These are phyloP conservation scores for Lacanobia wlatinum DNA, from an alignment of 2,888 invertebrate genomes.

Conservation along the genomic window DNA sequence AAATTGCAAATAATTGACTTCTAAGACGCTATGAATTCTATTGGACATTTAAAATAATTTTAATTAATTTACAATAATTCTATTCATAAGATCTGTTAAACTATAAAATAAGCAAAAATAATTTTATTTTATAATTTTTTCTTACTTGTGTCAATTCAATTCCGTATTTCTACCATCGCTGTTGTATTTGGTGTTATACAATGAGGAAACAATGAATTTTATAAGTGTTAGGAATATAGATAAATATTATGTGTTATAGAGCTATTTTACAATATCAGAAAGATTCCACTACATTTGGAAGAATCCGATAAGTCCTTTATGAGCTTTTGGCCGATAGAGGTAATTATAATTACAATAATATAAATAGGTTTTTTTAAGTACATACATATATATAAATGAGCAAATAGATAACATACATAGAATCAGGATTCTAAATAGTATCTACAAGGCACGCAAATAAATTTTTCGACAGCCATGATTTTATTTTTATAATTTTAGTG, in stretches of 20 bases:
- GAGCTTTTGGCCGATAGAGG: conserved; percentile 51
- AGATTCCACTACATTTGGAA: conserved; percentile 75
- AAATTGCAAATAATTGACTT: conserved; percentile 68
- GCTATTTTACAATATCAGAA: conserved; percentile 65
- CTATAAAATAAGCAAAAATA: conserved; percentile 52
- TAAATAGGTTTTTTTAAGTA: conserved; percentile 21
- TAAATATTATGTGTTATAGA: conserved; percentile 50
- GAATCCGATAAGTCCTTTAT: conserved; percentile 58
- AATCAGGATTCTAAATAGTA: conserved; percentile 53
- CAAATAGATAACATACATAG: conserved; percentile 47
- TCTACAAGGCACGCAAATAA: conserved; percentile 80
- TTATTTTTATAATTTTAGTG: conserved; percentile 20
- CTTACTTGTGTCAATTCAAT: conserved; percentile 59
- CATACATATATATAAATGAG: conserved; percentile 35
- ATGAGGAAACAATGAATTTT: conserved; percentile 40
- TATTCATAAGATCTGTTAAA: conserved; percentile 60
- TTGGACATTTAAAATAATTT: conserved; percentile 61
- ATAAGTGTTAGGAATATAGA: conserved; percentile 53
- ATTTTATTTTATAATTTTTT: conserved; percentile 36
- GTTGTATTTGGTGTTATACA: conserved; percentile 47
- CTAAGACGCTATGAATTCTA: conserved; percentile 66
- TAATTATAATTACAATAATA: conserved; percentile 19
- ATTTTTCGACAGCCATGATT: conserved; percentile 61
- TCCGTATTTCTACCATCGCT: conserved; percentile 64
- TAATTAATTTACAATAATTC: conserved; percentile 51